These are phyloP conservation scores for Tenthredo scrophulariae DNA, from an alignment of 2,888 invertebrate species.

Conservation along the genomic window DNA sequence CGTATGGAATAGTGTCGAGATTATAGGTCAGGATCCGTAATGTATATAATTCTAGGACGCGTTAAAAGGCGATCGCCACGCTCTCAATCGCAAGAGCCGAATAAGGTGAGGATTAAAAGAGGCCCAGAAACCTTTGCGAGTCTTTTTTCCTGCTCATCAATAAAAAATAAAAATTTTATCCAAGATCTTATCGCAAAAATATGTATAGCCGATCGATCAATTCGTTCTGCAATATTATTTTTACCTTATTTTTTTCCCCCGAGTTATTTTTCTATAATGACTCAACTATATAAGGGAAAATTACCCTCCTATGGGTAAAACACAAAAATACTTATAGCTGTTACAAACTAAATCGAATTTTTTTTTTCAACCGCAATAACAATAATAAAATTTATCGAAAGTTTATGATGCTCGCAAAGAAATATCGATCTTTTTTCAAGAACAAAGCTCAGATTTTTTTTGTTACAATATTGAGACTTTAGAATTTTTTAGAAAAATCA, in stretches of 20 bases:
- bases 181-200: slow-evolving; percentile 29
- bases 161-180: neutral
- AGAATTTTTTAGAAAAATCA: neutral
- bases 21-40: slow-evolving; percentile 35
- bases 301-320: neutral
- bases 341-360: neutral
- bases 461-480: neutral
- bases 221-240: slow-evolving; percentile 25
- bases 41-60: slow-evolving; percentile 43
- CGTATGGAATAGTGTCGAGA: slow-evolving; percentile 39
- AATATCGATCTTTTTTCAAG: neutral
- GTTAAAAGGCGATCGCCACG: slow-evolving; percentile 44
- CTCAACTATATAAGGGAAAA: neutral
- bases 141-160: neutral
- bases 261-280: neutral
- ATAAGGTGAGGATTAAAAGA: slow-evolving; percentile 35
- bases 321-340: neutral
- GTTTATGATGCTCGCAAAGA: neutral
- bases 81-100: slow-evolving; percentile 20
- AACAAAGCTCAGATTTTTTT: neutral
- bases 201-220: neutral
- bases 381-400: neutral
- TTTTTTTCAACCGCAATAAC: neutral
- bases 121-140: neutral
- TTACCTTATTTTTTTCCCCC: neutral